Evolutionary conservation across 2,113 vertebrate species (phyloP), one percentile per base, ranked within the genome.

Genomic region (Elephantulus edwardii): DNA sequence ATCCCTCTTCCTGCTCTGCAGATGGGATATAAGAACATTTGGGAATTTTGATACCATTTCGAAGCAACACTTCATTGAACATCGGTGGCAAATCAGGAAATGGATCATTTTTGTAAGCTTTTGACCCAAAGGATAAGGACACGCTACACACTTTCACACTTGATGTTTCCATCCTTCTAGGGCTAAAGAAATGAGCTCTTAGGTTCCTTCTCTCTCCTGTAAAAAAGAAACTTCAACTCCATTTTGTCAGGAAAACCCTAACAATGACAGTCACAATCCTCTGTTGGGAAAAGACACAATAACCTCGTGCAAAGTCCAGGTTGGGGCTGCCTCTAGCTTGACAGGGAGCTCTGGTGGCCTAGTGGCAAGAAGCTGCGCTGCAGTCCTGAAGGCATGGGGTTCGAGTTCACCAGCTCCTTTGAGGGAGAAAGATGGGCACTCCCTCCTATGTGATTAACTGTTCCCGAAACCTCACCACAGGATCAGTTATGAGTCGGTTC

Each of bases 251-350:
- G 48, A 46, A 74, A 83, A 66, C 74, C 58, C 79, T 56, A n/a
- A 48, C 77, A 89, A 91, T 58, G 87, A 78, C 89, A 90, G 68
- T 68, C 17, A 80, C n/a, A 74, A 56, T 44, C 42, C 74, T 89
- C 92, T 86, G 83, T 84, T 74, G 66, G 68, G 77, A 85, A n/a
- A 76, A 87, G 70, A 82, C 19, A 75, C 71, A 76, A 30, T 86
- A 88, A 44, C 11, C 74, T 86, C 85, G 64, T 8, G 1, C 62
- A 58, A 90, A 48, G 71, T 78, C 52, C 46, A 22, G 28, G 12
- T 46, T 11, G 35, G 66, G 2, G 8, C 54, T 28, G 26, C 42
- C 58, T 72, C 62, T 93, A 66, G 83, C 76, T 68, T 88, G 40
- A 89, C n/a, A n/a, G n/a, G n/a, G n/a, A n/a, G n/a, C n/a, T n/a